Evolutionary conservation across 2,888 invertebrate genomes (phyloP), one percentile per base, ranked within the genome.

Genomic region (Furcula furcula): DNA sequence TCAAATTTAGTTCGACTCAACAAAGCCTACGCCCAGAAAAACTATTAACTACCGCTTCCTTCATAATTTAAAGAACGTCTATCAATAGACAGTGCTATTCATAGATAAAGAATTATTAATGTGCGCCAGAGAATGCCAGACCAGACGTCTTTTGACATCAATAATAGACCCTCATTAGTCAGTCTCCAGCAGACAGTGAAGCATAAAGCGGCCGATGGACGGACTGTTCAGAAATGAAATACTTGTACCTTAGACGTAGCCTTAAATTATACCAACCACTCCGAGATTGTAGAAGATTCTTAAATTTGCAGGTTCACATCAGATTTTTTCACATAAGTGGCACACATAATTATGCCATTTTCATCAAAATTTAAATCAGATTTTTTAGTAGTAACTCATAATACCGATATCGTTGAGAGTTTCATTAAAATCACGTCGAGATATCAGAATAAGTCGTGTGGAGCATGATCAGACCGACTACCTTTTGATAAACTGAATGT

Each of bases 61-160:
- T n/a, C n/a, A n/a, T n/a, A n/a, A n/a, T n/a, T n/a, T n/a, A n/a
- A n/a, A n/a, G n/a, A n/a, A n/a, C n/a, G n/a, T 9, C 22, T 14
- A 29, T 12, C 26, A 22, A 11, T 27, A 36, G 23, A 39, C 38
- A 38, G 40, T 41, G 34, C 39, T 43, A 43, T 22, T 29, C 43
- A 32, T 30, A 52, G 59, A 62, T 56, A 57, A 56, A 55, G 31
- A 34, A 40, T 56, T 58, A 60, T 62, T 46, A 61, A 61, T 59
- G 51, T 40, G 31, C 31, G 40, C 33, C 46, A 52, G 48, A 50
- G 50, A 43, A 55, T 52, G 51, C 40, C 31, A 41, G 40, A 40
- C 40, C 31, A 41, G 40, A 40, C 40, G 35, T 42, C 36, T 33
- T 31, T 45, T 53, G 46, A 32, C 46, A 38, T 45, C 42, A 56